A percentile compares a stretch with the other conserved stretches of the same genome.
Conservation (phyloP, 2,797 vertebrate species). For the Xenentodon cancila region DNA sequence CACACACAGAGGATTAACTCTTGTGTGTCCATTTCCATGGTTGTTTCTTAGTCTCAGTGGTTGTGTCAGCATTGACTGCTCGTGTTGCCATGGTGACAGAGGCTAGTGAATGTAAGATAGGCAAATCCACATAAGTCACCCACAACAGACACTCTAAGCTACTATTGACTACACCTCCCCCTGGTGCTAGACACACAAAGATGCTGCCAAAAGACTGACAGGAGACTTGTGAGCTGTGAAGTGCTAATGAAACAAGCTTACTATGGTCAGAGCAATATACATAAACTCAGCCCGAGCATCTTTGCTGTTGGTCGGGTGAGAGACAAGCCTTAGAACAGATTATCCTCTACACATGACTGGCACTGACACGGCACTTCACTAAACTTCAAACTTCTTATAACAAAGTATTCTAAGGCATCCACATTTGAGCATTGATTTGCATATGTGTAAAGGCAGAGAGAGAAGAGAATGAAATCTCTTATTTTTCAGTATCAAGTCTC, state of each 20-base stretch:
- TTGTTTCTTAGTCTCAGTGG: slow-evolving; percentile 70
- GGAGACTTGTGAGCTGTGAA: slow-evolving; percentile 61
- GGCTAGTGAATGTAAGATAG: slow-evolving; percentile 76
- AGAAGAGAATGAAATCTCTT: no score
- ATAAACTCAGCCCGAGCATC: slow-evolving; percentile 51
- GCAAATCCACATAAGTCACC: slow-evolving; percentile 80
- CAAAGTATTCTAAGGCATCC: slow-evolving; percentile 5
- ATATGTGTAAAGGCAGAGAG: no score
- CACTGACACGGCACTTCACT: slow-evolving; percentile 35
- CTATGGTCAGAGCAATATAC: slow-evolving; percentile 50
- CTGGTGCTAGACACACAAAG: slow-evolving; percentile 67
- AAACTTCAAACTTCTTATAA: slow-evolving; percentile 21
- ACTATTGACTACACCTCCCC: slow-evolving; percentile 64
- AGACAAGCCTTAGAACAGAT: slow-evolving; percentile 49
- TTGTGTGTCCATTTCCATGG: slow-evolving; percentile 76
- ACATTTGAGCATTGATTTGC: neutral
- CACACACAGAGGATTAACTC: slow-evolving; percentile 74
- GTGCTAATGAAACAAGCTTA: slow-evolving; percentile 65
- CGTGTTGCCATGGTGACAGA: slow-evolving; percentile 79
- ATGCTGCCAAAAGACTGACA: slow-evolving; percentile 65
- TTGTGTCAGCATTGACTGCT: slow-evolving; percentile 76
- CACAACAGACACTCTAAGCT: slow-evolving; percentile 71
- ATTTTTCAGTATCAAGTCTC: no score
- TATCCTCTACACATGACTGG: slow-evolving; percentile 55
- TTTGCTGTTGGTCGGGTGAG: slow-evolving; percentile 53